Evolutionary conservation across 2,888 invertebrate genomes (phyloP), one percentile per base, ranked within the genome.

Genomic region (Zeuzera pyrina): DNA sequence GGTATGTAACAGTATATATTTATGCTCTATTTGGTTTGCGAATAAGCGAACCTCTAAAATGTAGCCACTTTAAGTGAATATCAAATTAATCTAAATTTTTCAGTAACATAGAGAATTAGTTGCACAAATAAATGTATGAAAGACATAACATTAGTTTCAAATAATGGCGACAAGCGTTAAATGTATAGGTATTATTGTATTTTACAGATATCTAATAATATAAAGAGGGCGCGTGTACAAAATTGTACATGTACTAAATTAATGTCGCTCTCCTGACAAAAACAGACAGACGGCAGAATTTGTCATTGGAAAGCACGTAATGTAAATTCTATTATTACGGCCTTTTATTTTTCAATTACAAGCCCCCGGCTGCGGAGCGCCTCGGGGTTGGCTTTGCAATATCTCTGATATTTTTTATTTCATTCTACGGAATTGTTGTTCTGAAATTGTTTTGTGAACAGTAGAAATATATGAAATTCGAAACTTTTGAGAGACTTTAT

Each of bases 261-360:
- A 65, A 64, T 61, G 65, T 58, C 60, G 61, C 45, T 66, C 66
- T 66, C 66, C 71, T 78, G 78, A 65, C 81, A 79, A 67, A 70
- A 73, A 63, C 79, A 79, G 73, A 57, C 72, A 66, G 64, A 62
- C 63, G 58, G 67, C 54, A 70, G 70, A 77, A 65, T 76, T 73
- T 76, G 66, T 78, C 74, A 74, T 71, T 79, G 70, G 72, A 67
- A 67, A 72, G 70, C 74, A 73, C 69, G 77, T 76, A 76, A 76
- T 72, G 78, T 77, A 77, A 79, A 81, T 81, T 83, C 79, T 79
- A 81, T 83, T 81, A 83, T 81, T 73, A 76, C 73, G 71, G 74
- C 64, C 77, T 81, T 81, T 81, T 83, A 83, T 81, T 83, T 83
- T 81, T 78, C 83, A 83, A 83, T 83, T 83, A 81, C 83, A 67